Evolutionary conservation across 2,113 vertebrate species (phyloP).

Genomic region (Choloepus hoffmanni): DNA sequence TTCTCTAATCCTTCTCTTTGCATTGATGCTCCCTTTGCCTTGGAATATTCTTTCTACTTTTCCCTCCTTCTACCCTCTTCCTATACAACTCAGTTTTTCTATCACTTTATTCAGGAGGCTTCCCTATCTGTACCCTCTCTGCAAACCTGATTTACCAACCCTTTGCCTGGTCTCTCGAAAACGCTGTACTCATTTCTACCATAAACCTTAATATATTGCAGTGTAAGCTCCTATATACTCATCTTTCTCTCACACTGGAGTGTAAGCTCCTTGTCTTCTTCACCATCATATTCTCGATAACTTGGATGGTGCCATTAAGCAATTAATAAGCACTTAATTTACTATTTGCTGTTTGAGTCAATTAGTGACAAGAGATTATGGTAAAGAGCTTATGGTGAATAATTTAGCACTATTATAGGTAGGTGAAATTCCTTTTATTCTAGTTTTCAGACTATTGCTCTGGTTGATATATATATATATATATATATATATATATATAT

Average conservation of each 20-base stretch:
- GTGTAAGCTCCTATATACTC: neutral
- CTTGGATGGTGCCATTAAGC: neutral
- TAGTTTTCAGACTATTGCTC: conserved; percentile 16
- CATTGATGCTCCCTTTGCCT: neutral
- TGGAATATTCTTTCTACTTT: neutral
- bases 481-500: neutral
- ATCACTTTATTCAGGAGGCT: neutral
- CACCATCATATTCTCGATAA: neutral
- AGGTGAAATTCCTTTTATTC: neutral
- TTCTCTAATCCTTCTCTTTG: neutral
- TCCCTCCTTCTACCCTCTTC: neutral
- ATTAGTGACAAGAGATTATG: conserved; percentile 7
- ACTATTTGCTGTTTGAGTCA: conserved; percentile 21
- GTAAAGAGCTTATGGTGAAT: neutral
- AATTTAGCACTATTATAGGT: neutral
- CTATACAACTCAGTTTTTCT: neutral
- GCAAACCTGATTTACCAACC: neutral
- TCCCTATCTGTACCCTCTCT: neutral
- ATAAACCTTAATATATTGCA: neutral
- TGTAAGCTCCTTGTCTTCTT: neutral
- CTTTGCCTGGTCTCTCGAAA: neutral
- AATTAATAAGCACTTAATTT: conserved; percentile 11
- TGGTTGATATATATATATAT: neutral
- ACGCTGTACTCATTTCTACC: neutral
- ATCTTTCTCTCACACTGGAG: neutral